Base-by-base conservation (phyloP, 1,140 invertebrate genomes). In the Cydia pomonella region DNA sequence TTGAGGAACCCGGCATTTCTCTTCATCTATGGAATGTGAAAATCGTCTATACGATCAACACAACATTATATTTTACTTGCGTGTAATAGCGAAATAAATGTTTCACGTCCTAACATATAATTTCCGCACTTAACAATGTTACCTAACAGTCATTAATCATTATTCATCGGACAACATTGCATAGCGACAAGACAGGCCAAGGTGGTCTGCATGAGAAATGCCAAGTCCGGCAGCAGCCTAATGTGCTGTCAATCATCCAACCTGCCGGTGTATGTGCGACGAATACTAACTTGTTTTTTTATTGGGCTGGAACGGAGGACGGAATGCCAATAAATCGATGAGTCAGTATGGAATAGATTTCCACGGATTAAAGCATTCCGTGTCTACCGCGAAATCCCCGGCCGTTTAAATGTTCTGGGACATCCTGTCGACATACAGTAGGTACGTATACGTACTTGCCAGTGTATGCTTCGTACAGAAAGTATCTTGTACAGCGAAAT, bases 141-240 rank as follows among this genome's bases (percentile, higher is more conserved):
- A 50, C 47, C 47, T 50, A 59, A 41, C 64, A 38, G 16, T 13
- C 64, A 69, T 69, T 41, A 41, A 69, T 69, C 64, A 69, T 69
- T 69, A 69, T 69, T 69, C 64, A 0, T 5, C 23, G 13, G 18
- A 69, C 64, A 38, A 69, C 64, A 18, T 33, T n/a, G n/a, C 2
- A 18, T 33, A 33, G n/a, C 2, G 64, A 69, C 64, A 69, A n/a
- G 64, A 69, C 64, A 21, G 27, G 64, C 29, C 16, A 69, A 69
- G 64, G 64, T 69, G 64, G 64, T 69, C 64, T 69, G 64, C 64
- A 69, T 69, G 64, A 64, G 63, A 69, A 69, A 33, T 69, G 64
- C 64, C 29, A 33, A 29, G 6, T 18, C 27, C 64, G 9, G 12
- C 27, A 25, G 27, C 3, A 27, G 27, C 64, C 64, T 69, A 69